Evolutionary conservation across 2,113 vertebrate genomes (phyloP), one percentile per base, ranked within the genome.

Genomic region (Lophochroa leadbeateri): DNA sequence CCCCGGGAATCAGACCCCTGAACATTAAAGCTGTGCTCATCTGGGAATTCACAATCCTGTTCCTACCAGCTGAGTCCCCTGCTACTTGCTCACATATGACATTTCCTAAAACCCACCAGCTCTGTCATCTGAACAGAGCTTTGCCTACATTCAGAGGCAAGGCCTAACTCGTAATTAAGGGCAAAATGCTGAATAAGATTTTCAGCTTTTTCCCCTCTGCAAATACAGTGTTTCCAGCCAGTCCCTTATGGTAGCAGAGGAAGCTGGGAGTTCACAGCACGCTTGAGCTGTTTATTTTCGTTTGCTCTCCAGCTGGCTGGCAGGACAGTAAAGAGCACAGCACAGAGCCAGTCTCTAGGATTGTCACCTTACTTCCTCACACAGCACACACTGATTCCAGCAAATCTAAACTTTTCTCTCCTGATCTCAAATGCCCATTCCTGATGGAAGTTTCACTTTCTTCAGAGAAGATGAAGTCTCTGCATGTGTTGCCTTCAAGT

Each of bases 101-200:
- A 68, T 35, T 91, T 95, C 77, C 64, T 79, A 64, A 60, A 75
- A 94, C 33, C 9, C 72, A 83, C 29, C 77, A 55, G 29, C 41
- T 65, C 75, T 76, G 44, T 39, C 82, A 72, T 9, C 23, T 46
- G 58, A 90, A n/a, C 31, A 82, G 31, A 92, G 41, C 31, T 72
- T 53, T 61, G 58, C 70, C 23, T 39, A 31, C 68, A 85, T 35
- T 12, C 33, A 70, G 60, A 83, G 33, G 57, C 47, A 55, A 88
- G 82, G 28, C 16, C 60, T 84, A 3, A 52, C 82, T 78, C 52
- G 49, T 46, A 83, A 63, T 23, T 20, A 46, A 76, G 13, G 39
- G 43, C 17, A 82, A 97, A 95, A 93, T 5, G 87, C 71, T 88
- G 70, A 94, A 49, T 84, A 90, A 91, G 91, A 82, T 37, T 89